Conservation (phyloP, 2,888 invertebrate genomes). For the Theretra japonica region DNA sequence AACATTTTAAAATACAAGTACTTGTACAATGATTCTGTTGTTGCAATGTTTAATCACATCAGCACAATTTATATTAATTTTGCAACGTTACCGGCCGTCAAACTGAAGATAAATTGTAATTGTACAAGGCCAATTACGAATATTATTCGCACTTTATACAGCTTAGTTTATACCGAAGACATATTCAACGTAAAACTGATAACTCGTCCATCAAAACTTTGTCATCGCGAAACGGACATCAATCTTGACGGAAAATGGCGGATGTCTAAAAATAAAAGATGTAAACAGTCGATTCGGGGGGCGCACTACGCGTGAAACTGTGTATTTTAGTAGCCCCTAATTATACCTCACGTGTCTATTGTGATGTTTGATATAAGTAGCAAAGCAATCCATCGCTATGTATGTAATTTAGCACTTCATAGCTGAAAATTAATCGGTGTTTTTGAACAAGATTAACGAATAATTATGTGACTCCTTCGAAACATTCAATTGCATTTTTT, state of each 20-base stretch:
- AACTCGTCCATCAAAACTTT: constrained; percentile 20
- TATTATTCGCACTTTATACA: background rate
- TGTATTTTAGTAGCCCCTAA: background rate
- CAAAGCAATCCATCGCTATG: background rate
- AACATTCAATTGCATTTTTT: too few relatives aligned
- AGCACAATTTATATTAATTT: too few relatives aligned
- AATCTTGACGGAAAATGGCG: constrained; percentile 30
- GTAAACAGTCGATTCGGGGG: constrained; percentile 32
- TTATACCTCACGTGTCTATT: background rate
- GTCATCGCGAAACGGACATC: constrained; percentile 23
- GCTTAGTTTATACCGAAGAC: background rate
- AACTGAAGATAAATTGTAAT: constrained; percentile 8
- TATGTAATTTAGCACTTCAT: background rate
- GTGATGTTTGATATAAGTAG: background rate
- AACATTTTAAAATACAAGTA: too few relatives aligned
- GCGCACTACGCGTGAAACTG: constrained; percentile 1
- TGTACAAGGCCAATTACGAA: background rate
- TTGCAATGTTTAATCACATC: too few relatives aligned
- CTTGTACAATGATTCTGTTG: too few relatives aligned
- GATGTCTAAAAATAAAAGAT: constrained; percentile 32
- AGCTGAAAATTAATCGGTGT: too few relatives aligned
- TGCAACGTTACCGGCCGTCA: background rate
- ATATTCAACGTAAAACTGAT: background rate
- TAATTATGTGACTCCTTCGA: too few relatives aligned
- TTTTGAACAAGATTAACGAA: too few relatives aligned